phyloP scores from a whole-genome alignment of 2,888 invertebrate genomes.

The Dorcus parallelipipedus region DNA sequence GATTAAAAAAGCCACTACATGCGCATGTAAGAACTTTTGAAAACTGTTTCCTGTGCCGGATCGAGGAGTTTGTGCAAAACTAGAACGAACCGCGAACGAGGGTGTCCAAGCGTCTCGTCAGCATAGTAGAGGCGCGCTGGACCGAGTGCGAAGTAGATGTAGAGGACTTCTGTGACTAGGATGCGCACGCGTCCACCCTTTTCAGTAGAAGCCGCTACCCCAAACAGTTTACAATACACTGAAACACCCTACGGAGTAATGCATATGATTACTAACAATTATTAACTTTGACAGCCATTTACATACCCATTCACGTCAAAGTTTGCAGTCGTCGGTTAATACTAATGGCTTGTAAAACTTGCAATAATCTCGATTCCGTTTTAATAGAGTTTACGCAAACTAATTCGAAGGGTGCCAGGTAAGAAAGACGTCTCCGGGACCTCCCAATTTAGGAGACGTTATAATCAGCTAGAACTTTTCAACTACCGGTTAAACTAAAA shows the following conservation, averaged over 20 bases:
- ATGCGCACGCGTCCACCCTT: slow-evolving; percentile 21
- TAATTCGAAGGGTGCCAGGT: too few species aligned
- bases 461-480: too few species aligned
- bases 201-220: slow-evolving; percentile 12
- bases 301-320: too few species aligned
- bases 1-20: too few species aligned
- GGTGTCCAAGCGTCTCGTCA: slow-evolving; percentile 27
- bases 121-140: slow-evolving; percentile 29
- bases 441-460: too few species aligned
- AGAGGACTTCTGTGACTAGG: slow-evolving; percentile 5
- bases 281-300: slow-evolving; percentile 34
- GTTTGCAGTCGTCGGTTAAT: too few species aligned
- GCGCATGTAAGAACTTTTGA: not conserved
- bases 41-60: not conserved
- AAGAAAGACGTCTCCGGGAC: too few species aligned
- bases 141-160: slow-evolving; percentile 32
- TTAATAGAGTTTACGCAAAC: too few species aligned
- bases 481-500: too few species aligned
- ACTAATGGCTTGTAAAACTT: too few species aligned
- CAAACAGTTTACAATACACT: slow-evolving; percentile 28
- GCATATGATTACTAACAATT: slow-evolving; percentile 34
- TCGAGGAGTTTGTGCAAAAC: not conserved
- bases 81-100: slow-evolving; percentile 14
- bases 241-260: slow-evolving; percentile 29
- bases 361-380: too few species aligned